Evolutionary conservation across 2,797 vertebrate species (phyloP), one percentile per base, ranked within the genome.

Genomic region (Xenentodon cancila): DNA sequence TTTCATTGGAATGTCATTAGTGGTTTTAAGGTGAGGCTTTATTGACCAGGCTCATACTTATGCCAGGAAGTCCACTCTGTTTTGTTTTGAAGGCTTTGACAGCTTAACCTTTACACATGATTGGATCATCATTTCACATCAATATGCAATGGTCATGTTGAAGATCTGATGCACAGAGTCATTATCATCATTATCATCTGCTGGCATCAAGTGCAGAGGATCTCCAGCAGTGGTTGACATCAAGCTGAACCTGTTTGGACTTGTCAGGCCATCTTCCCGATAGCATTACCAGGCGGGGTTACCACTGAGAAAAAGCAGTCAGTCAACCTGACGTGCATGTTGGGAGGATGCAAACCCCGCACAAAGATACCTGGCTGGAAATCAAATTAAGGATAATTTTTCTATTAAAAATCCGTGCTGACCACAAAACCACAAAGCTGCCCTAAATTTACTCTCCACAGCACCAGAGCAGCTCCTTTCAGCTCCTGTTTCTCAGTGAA

Each of bases 81-180:
- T 68, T 64, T 20, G 30, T 52, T 48, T 42, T 34, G 19, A 8
- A 34, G n/a, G 27, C 53, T 22, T 51, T 56, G 64, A 57, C 51
- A 55, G 56, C 49, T 61, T 77, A 42, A 6, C 55, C 58, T 73
- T 62, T 46, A 34, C 47, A 22, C 58, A 40, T 65, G 55, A 71
- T 73, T n/a, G 20, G 49, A 20, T 18, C 50, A 60, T 61, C 70
- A 61, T 63, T 47, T 44, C 48, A 60, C 54, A 77, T 79, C 58
- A 83, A 80, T 84, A 80, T 63, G 48, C 79, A 82, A 81, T 79
- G 67, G 32, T 65, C 67, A 52, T 55, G 64, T 70, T 71, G 59
- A 63, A 70, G 73, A 67, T 77, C 50, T 50, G 25, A 64, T 53
- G 32, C 63, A 53, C 47, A 42, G 22, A 13, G 34, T 34, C 22